Conservation (phyloP, 2,113 vertebrate genomes). For the Heloderma charlesbogerti region DNA sequence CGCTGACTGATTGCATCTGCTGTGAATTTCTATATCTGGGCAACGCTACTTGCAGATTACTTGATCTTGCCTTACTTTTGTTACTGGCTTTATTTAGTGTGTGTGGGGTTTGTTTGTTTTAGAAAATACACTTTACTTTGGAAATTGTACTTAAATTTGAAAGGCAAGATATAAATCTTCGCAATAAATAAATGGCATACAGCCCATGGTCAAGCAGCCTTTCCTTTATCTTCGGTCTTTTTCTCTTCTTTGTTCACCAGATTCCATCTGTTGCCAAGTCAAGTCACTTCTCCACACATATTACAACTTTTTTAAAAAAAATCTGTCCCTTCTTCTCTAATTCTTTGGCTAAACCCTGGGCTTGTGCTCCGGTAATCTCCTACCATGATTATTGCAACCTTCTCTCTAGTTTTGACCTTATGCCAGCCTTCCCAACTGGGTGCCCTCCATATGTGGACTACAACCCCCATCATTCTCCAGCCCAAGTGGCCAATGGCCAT, state of each 20-base stretch:
- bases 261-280: not conserved
- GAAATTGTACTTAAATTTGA: not conserved
- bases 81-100: not conserved
- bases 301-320: no score
- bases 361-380: not conserved
- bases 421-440: no score
- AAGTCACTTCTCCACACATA: no score
- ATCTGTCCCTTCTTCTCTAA: no score
- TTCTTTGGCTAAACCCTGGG: no score
- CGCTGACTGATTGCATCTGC: not conserved
- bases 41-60: not conserved
- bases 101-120: not conserved
- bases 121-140: not conserved
- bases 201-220: not conserved
- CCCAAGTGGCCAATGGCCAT: no score
- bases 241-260: not conserved
- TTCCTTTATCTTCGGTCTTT: not conserved
- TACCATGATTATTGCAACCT: not conserved
- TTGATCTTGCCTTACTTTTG: not conserved
- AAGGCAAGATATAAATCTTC: not conserved
- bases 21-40: not conserved
- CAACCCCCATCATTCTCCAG: no score
- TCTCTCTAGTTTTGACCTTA: not conserved
- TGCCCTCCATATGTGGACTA: no score
- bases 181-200: not conserved